Conservation (phyloP, 1,140 invertebrate genomes). For the Heliconius melpomene region DNA sequence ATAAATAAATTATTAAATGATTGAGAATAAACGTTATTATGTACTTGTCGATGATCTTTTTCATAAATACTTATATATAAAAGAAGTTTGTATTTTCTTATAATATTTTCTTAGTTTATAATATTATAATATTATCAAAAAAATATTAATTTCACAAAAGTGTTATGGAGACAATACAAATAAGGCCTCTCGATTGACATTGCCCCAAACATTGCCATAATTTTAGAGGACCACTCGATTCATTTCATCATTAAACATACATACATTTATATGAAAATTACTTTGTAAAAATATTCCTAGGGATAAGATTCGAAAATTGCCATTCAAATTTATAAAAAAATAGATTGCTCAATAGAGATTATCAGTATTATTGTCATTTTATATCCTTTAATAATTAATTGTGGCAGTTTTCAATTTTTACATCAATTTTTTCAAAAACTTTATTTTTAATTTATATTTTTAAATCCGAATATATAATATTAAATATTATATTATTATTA, state of each 20-base stretch:
- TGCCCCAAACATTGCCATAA: conserved; percentile 33
- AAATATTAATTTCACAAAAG: background rate
- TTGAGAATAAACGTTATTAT: background rate
- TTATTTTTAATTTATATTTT: background rate
- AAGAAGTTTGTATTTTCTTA: background rate
- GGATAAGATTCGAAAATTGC: conserved; percentile 15
- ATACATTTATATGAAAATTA: conserved; percentile 7
- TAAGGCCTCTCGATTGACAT: conserved; percentile 12
- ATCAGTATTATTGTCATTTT: conserved; percentile 33
- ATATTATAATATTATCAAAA: background rate
- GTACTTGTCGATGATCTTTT: background rate
- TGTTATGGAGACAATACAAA: conserved; percentile 8
- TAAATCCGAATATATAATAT: no score
- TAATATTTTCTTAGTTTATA: conserved; percentile 3
- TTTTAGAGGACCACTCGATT: conserved; percentile 35
- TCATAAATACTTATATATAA: background rate
- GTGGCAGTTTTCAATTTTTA: background rate
- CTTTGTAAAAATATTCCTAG: conserved; percentile 14
- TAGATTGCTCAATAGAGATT: conserved; percentile 38
- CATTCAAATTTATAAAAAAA: conserved; percentile 19
- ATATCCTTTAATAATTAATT: background rate
- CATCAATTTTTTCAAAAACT: background rate
- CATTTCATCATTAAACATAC: conserved; percentile 11
- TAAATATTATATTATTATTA: background rate
- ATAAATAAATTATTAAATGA: background rate